A percentile compares a stretch with the other conserved stretches of the same genome.
phyloP scores from a whole-genome alignment of 2,797 vertebrate species.

The Galago senegalensis region DNA sequence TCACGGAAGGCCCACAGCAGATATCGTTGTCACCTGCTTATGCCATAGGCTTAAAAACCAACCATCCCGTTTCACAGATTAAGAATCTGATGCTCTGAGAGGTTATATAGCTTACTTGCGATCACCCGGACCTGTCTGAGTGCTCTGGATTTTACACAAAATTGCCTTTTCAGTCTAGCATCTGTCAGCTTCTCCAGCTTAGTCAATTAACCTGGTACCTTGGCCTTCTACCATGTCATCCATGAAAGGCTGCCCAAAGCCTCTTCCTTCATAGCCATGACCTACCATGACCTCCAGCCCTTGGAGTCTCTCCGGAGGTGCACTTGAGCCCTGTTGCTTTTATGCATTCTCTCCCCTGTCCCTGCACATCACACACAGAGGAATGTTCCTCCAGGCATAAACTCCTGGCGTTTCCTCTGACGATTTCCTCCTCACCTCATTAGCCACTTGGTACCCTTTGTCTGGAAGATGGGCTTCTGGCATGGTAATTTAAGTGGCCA shows the following conservation, averaged over 20 bases:
- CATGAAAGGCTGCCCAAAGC: neutral
- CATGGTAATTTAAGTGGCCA: conserved; percentile 85
- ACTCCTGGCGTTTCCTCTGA: neutral
- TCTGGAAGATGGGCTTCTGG: conserved; percentile 83
- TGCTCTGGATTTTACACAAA: neutral
- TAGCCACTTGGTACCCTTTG: conserved; percentile 81
- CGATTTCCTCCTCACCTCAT: conserved; percentile 83
- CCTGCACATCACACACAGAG: conserved; percentile 50
- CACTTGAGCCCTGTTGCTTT: neutral
- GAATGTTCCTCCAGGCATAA: neutral
- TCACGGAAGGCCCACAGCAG: neutral
- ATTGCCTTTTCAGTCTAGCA: conserved; percentile 8
- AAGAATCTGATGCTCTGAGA: neutral
- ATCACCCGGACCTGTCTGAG: neutral
- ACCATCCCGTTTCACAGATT: conserved; percentile 8
- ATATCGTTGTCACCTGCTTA: neutral
- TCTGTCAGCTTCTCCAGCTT: neutral
- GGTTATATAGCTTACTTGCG: accelerated
- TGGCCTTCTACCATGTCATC: neutral
- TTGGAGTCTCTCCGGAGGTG: conserved; percentile 9
- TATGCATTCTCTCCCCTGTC: neutral
- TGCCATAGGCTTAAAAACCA: neutral
- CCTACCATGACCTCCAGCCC: neutral
- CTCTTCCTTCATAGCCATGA: neutral
- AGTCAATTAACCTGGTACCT: conserved; percentile 74